Evolutionary conservation across 2,797 vertebrate genomes (phyloP).

Genomic region (Buceros bicornis): DNA sequence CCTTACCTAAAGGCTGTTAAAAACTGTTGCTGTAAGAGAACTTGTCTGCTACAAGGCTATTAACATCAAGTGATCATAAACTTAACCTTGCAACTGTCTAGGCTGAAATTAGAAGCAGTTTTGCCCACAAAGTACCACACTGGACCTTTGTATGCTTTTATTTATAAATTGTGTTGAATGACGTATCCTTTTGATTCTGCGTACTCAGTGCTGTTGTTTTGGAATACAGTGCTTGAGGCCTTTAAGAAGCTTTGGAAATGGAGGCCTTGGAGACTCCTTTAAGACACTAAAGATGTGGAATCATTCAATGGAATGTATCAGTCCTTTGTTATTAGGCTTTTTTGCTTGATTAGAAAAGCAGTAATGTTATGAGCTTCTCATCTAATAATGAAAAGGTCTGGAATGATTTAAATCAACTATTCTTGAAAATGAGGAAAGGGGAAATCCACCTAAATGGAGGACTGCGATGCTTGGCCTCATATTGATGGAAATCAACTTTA

Average conservation of each 20-base stretch:
- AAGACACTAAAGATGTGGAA: not conserved
- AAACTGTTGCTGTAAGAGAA: not conserved
- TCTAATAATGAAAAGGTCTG: slow-evolving; percentile 14
- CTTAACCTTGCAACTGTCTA: not conserved
- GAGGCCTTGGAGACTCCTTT: not conserved
- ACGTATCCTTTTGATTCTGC: not conserved
- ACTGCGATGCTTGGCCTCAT: not conserved
- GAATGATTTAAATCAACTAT: slow-evolving; percentile 18
- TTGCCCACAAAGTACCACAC: not conserved
- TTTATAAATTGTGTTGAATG: not conserved
- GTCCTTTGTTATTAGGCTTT: not conserved
- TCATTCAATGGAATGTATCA: not conserved
- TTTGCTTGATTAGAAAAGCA: not conserved
- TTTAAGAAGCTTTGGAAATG: not conserved
- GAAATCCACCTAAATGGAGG: not conserved
- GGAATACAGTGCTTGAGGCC: not conserved
- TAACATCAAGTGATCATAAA: not conserved
- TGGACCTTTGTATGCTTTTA: not conserved
- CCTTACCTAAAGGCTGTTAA: not conserved
- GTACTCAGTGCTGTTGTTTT: not conserved
- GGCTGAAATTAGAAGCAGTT: not conserved
- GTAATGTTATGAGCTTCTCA: not conserved
- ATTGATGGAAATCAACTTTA: not conserved
- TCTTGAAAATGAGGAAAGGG: slow-evolving; percentile 1
- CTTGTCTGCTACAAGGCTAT: not conserved